Evolutionary conservation across 2,888 invertebrate species (phyloP), one percentile per base, ranked within the genome.

Genomic region (Drosophila villosipedis): DNA sequence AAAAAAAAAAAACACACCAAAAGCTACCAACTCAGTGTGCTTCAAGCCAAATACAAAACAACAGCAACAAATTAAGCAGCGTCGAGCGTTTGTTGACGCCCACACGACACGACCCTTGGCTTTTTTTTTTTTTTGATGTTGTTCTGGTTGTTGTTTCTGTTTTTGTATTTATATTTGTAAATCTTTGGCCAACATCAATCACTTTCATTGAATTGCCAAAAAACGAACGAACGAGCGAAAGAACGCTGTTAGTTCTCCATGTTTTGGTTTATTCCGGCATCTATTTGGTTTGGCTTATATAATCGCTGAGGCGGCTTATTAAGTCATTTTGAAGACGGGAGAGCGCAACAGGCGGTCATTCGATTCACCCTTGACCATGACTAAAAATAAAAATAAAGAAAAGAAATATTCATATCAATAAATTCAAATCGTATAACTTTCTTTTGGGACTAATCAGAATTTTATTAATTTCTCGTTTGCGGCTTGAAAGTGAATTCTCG

Each of bases 161-260:
- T 65, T 60, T 30, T 52, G 52, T 25, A 16, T 50, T 50, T 50
- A 30, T 50, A 28, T 28, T 52, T 58, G 31, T 58, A 10, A 62
- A 76, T 69, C 75, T 74, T 74, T 81, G 74, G 66, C 81, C 81
- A 79, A 89, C 89, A 89, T 90, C 86, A 90, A 89, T 89, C 88
- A 89, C 88, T 89, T 89, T 89, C 90, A 86, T 88, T 88, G 86
- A 84, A 89, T 86, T 76, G 73, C 73, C 73, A 76, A 76, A 80
- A 73, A 63, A 19, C 22, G 35, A 63, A 58, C 28, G 28, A 41
- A 14, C 19, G 1, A 50, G n/a, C 52, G 52, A 30, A 30, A n/a
- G 52, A 30, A n/a, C 28, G 6, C 7, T 30, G 19, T 30, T 30
- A 30, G 50, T 52, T 52, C n/a, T 52, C 58, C 16, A 43, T 16